Evolutionary conservation across 2,888 invertebrate genomes (phyloP).

Genomic region (Eustalomyia histrio): DNA sequence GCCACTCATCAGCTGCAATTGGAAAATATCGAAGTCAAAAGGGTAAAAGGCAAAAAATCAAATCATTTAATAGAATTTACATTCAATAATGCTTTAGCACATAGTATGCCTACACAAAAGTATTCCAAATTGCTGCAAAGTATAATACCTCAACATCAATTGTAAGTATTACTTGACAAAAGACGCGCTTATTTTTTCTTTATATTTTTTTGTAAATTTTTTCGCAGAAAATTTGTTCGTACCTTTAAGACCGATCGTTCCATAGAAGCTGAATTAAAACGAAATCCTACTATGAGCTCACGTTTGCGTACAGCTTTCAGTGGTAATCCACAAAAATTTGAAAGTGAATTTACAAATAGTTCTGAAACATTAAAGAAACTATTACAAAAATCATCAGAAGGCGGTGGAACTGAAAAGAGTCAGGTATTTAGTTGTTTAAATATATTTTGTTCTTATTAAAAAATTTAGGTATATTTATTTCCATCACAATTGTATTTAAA

Average conservation of each 20-base stretch:
- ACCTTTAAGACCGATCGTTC: constrained; percentile 90
- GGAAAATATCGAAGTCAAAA: constrained; percentile 66
- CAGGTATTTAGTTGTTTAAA: constrained; percentile 65
- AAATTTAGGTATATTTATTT: too few relatives aligned
- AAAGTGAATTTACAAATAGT: constrained; percentile 69
- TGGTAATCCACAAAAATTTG: constrained; percentile 70
- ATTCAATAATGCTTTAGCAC: constrained; percentile 47
- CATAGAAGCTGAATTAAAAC: constrained; percentile 84
- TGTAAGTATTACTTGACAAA: constrained; percentile 36
- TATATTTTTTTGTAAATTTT: not conserved
- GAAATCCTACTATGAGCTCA: constrained; percentile 86
- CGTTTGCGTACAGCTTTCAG: constrained; percentile 82
- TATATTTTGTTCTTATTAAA: not conserved
- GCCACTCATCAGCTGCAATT: constrained; percentile 67
- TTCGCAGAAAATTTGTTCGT: constrained; percentile 78
- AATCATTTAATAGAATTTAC: constrained; percentile 65
- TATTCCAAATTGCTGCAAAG: constrained; percentile 52
- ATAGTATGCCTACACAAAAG: constrained; percentile 39
- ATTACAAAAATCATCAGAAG: constrained; percentile 68
- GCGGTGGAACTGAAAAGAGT: constrained; percentile 66
- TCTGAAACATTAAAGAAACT: constrained; percentile 74
- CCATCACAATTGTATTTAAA: too few relatives aligned
- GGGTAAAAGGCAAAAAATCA: constrained; percentile 48
- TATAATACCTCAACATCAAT: constrained; percentile 55
- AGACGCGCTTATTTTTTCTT: not conserved